A percentile compares a stretch with the other conserved stretches of the same genome.
These are phyloP conservation scores for Carassius auratus DNA, from an alignment of 2,113 vertebrate genomes.

Conservation along the genomic window DNA sequence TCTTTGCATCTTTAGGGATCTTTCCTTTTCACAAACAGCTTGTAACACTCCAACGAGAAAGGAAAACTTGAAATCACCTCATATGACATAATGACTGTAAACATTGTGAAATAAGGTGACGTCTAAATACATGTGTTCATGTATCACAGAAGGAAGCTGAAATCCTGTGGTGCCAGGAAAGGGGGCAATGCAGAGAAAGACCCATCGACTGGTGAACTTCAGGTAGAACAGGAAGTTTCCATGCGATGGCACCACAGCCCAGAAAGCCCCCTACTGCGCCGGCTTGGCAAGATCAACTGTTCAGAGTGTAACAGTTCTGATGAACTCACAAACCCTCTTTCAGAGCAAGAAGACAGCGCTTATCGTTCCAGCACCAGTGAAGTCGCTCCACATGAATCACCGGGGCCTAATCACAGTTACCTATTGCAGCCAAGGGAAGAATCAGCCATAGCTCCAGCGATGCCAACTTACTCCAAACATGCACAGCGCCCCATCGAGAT, in stretches of 20 bases:
- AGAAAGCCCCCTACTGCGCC: slow-evolving; percentile 65
- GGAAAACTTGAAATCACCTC: too few relatives aligned
- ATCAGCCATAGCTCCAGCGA: slow-evolving; percentile 71
- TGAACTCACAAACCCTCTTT: slow-evolving; percentile 71
- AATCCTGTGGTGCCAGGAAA: slow-evolving; percentile 68
- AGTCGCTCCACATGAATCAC: slow-evolving; percentile 61
- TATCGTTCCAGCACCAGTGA: slow-evolving; percentile 74
- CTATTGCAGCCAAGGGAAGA: slow-evolving; percentile 51
- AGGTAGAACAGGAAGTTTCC: slow-evolving; percentile 61
- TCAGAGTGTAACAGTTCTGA: slow-evolving; percentile 82
- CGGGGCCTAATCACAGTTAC: slow-evolving; percentile 57
- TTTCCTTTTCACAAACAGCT: too few relatives aligned
- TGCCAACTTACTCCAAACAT: slow-evolving; percentile 83
- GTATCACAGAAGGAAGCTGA: slow-evolving; percentile 70
- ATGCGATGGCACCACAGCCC: slow-evolving; percentile 59
- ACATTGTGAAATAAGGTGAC: neutral
- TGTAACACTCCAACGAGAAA: too few relatives aligned
- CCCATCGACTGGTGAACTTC: slow-evolving; percentile 56
- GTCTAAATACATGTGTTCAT: neutral
- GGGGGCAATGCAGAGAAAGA: slow-evolving; percentile 65
- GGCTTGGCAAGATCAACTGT: slow-evolving; percentile 75
- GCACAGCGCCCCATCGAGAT: slow-evolving; percentile 61
- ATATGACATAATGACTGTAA: too few relatives aligned
- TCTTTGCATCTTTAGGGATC: too few relatives aligned
- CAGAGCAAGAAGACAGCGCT: slow-evolving; percentile 76